Conservation (phyloP, 2,113 vertebrate species). For the Clarias macrocephalus region DNA sequence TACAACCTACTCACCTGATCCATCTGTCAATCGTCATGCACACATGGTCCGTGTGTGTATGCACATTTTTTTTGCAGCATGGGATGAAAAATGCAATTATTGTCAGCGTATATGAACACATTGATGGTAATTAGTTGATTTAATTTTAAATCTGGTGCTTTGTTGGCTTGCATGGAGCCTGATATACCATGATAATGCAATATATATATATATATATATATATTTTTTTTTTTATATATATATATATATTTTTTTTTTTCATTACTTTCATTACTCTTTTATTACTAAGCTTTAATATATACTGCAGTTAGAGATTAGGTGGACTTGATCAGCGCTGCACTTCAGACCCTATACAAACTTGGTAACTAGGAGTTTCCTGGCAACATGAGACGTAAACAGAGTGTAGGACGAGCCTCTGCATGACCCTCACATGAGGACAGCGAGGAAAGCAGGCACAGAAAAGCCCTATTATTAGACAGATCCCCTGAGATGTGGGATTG, state of each 20-base stretch:
- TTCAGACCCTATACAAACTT: conserved; percentile 35
- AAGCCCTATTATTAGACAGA: conserved; percentile 50
- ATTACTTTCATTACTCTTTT: too few species aligned
- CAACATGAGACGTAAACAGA: conserved; percentile 40
- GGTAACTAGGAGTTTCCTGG: conserved; percentile 41
- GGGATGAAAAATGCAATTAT: neutral
- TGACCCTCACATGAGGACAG: conserved; percentile 52
- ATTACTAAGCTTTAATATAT: neutral
- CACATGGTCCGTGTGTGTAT: neutral
- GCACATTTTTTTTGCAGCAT: neutral
- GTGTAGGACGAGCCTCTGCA: conserved; percentile 41
- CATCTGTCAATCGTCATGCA: conserved; percentile 13
- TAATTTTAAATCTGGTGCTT: neutral
- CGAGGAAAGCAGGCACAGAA: conserved; percentile 28
- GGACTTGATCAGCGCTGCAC: neutral
- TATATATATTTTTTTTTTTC: too few species aligned
- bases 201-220: too few species aligned
- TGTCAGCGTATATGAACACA: neutral
- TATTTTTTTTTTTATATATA: too few species aligned
- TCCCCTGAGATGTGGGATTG: conserved; percentile 31
- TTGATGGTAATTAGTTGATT: neutral
- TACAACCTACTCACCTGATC: neutral
- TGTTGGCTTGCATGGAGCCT: neutral
- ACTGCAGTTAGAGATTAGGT: neutral
- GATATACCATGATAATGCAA: too few species aligned